These are phyloP conservation scores for Pyrocephalus nanus DNA, from an alignment of 2,797 vertebrate genomes.

Conservation along the genomic window DNA sequence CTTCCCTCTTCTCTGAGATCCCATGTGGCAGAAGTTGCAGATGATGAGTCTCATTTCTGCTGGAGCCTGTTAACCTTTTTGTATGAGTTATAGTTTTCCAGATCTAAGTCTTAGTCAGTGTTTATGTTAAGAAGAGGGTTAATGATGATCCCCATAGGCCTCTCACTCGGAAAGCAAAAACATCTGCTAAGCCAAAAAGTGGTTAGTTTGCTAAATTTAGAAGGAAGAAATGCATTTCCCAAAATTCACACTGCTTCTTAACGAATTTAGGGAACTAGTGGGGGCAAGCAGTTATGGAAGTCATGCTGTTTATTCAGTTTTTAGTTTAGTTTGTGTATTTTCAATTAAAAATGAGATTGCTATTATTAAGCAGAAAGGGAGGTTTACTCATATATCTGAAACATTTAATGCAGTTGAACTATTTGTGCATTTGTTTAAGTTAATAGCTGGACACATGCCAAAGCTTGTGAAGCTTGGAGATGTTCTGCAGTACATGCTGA, in stretches of 20 bases:
- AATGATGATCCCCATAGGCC: constrained; percentile 56
- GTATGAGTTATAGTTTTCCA: constrained; percentile 44
- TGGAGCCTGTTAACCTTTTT: constrained; percentile 47
- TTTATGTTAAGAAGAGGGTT: constrained; percentile 63
- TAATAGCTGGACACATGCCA: neutral
- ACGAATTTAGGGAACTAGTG: neutral
- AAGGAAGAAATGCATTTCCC: constrained; percentile 45
- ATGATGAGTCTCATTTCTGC: constrained; percentile 15
- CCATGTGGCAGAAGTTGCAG: neutral
- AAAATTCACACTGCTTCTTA: constrained; percentile 47
- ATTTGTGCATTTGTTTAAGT: neutral
- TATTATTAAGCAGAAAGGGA: neutral
- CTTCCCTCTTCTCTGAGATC: neutral
- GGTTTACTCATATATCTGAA: neutral
- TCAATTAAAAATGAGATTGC: neutral
- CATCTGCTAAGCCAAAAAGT: constrained; percentile 65
- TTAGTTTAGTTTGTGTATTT: neutral
- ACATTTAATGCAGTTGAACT: neutral
- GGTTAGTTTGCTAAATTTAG: constrained; percentile 68
- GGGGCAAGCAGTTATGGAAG: constrained; percentile 5
- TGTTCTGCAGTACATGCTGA: neutral
- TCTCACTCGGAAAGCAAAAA: constrained; percentile 49
- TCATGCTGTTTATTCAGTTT: neutral
- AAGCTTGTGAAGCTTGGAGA: neutral
- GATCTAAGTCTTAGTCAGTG: constrained; percentile 43